phyloP scores from a whole-genome alignment of 2,888 invertebrate species.

The Oxycera nigricornis region DNA sequence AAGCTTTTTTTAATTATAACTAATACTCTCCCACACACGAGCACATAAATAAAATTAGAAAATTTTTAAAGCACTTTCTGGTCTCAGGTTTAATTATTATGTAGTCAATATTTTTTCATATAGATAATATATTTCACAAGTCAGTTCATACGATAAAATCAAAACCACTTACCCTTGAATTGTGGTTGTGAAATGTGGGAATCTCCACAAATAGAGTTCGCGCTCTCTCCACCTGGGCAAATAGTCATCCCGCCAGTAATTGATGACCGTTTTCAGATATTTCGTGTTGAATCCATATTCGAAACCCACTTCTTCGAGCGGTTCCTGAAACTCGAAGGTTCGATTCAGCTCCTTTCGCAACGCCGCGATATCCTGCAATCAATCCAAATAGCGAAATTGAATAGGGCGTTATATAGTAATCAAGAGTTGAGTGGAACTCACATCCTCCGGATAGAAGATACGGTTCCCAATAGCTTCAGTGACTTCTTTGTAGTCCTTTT shows the following conservation, averaged over 20 bases:
- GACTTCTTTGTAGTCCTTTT: constrained; percentile 55
- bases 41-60: no score
- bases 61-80: no score
- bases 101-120: no score
- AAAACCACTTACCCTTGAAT: constrained; percentile 71
- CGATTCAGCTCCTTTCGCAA: constrained; percentile 67
- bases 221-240: constrained; percentile 71
- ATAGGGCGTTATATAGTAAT: neutral
- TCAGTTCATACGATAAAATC: no score
- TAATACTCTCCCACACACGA: no score
- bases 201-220: constrained; percentile 74
- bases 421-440: constrained; percentile 16
- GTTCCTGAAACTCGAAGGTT: constrained; percentile 64
- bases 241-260: constrained; percentile 82
- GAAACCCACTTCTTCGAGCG: constrained; percentile 74
- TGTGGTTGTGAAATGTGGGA: constrained; percentile 76
- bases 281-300: constrained; percentile 82
- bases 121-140: no score
- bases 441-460: constrained; percentile 44
- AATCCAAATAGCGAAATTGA: neutral
- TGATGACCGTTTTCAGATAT: constrained; percentile 70
- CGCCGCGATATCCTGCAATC: constrained; percentile 65
- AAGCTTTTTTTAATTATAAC: no score
- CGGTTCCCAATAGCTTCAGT: constrained; percentile 33
- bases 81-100: no score